Percentiles rank a stretch among this genome's conserved stretches.
Conservation (phyloP, 2,797 vertebrate genomes). For the Urocyon cinereoargenteus region DNA sequence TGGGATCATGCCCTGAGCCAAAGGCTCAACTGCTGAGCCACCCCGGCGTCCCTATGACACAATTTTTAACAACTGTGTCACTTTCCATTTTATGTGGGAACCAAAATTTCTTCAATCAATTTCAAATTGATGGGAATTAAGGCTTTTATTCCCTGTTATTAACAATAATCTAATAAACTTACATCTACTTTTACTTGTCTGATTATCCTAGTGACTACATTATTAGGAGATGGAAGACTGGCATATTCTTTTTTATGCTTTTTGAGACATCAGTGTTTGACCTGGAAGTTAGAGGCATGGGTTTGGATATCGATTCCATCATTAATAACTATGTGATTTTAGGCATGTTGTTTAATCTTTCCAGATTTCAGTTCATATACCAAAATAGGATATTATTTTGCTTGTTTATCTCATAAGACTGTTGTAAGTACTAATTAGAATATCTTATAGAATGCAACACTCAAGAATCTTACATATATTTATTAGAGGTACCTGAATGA, state of each 20-base stretch:
- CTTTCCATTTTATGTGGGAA: background rate
- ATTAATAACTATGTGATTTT: background rate
- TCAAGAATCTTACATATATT: background rate
- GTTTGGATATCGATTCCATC: background rate
- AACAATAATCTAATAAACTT: background rate
- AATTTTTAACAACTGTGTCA: background rate
- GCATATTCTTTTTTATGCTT: background rate
- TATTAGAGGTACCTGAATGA: background rate
- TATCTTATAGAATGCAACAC: background rate
- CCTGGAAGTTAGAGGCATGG: background rate
- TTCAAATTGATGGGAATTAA: background rate
- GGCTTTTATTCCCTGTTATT: background rate
- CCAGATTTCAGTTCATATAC: background rate
- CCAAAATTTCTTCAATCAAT: background rate
- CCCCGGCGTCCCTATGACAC: too few species aligned
- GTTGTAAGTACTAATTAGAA: background rate
- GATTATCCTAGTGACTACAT: background rate
- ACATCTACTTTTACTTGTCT: background rate
- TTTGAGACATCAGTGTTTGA: background rate
- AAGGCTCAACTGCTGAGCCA: too few species aligned
- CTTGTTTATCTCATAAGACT: background rate
- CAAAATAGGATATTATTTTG: background rate
- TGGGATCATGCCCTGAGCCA: too few species aligned
- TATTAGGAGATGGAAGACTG: background rate
- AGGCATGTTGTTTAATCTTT: background rate